Evolutionary conservation across 2,113 vertebrate species (phyloP).

Genomic region (Ochotona princeps): DNA sequence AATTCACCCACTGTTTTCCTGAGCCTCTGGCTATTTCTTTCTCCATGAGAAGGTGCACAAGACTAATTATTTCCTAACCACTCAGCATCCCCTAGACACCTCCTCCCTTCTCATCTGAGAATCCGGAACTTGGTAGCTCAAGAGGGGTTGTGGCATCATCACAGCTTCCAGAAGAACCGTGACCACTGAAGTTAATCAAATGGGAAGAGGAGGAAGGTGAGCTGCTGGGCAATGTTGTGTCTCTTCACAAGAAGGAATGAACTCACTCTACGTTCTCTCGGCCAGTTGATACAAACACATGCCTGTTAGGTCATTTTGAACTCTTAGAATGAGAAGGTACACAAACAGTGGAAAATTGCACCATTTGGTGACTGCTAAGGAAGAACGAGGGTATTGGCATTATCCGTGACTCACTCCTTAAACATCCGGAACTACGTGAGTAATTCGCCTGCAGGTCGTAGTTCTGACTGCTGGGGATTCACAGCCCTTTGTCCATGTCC

Average conservation of each 20-base stretch:
- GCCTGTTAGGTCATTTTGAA: background rate
- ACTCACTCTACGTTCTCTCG: background rate
- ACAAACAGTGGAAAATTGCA: background rate
- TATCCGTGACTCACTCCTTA: background rate
- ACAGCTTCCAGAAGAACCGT: background rate
- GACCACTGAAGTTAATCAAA: background rate
- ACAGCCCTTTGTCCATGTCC: background rate
- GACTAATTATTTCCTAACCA: background rate
- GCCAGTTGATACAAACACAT: background rate
- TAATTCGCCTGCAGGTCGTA: background rate
- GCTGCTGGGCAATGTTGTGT: fast-evolving
- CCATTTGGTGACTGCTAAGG: background rate
- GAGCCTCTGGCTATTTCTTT: background rate
- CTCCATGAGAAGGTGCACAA: background rate
- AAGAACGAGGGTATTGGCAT: background rate
- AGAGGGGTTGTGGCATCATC: background rate
- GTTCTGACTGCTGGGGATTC: background rate
- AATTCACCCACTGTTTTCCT: background rate
- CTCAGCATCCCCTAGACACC: background rate
- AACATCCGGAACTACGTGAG: background rate
- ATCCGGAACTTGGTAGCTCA: background rate
- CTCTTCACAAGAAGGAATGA: background rate
- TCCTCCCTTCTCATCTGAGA: background rate
- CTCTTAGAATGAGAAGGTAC: background rate
- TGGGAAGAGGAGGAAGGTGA: background rate